These are phyloP conservation scores for Odontothrips loti DNA, from an alignment of 2,888 invertebrate genomes.

Conservation along the genomic window DNA sequence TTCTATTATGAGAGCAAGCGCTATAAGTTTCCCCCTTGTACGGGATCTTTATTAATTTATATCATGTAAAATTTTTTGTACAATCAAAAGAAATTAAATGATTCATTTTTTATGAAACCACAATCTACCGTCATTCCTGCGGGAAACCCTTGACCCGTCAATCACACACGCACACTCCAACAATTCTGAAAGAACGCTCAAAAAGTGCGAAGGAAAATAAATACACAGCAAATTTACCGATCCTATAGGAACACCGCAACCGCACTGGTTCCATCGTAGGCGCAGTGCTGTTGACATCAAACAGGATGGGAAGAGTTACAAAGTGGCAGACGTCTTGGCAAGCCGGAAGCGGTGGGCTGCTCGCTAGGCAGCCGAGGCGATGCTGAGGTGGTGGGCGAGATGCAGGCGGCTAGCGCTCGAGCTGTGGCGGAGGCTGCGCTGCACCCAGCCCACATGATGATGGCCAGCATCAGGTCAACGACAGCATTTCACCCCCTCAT, in stretches of 20 bases:
- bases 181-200: too few relatives aligned
- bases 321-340: not conserved
- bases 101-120: conserved; percentile 23
- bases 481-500: too few relatives aligned
- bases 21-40: not conserved
- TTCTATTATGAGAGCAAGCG: conserved; percentile 23
- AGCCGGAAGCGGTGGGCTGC: not conserved
- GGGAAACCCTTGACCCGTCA: not conserved
- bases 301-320: not conserved
- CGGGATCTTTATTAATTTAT: conserved; percentile 12
- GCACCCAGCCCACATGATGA: too few relatives aligned
- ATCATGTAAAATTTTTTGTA: conserved; percentile 26
- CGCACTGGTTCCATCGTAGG: too few relatives aligned
- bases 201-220: not conserved
- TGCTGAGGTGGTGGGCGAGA: not conserved
- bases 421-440: too few relatives aligned
- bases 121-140: not conserved
- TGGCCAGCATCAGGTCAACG: too few relatives aligned
- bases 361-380: not conserved
- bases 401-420: too few relatives aligned
- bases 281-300: too few relatives aligned
- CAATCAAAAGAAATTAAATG: conserved; percentile 25
- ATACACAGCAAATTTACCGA: too few relatives aligned
- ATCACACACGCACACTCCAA: not conserved
- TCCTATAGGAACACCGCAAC: too few relatives aligned